Base-by-base conservation (phyloP, 2,888 invertebrate species). In the Nomada ferruginata region DNA sequence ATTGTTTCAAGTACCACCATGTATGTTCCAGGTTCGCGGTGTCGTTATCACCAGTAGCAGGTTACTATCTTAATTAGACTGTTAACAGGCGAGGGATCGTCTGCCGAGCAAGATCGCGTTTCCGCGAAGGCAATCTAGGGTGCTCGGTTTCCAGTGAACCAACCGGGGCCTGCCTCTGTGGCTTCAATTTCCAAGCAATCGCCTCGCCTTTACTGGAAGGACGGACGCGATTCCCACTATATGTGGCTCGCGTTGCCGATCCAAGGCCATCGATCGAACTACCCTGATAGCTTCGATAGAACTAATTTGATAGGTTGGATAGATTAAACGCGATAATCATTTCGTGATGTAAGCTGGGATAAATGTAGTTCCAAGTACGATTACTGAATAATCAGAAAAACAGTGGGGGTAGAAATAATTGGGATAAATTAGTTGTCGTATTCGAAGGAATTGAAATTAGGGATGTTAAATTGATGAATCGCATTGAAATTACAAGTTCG, bases 21-120 rank as follows among this genome's bases (percentile, higher is more conserved):
- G 4, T 29, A 13, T 20, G 59, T 18, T 65, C 65, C 74, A 63
- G 64, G 64, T 50, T 60, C 44, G 47, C 61, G 53, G 59, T 52
- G 66, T 44, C 68, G 68, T 82, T 82, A 82, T 82, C 76, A 26
- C 63, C 53, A 59, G 82, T 69, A 72, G 72, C 63, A 47, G 70
- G 76, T 82, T 76, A 76, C 82, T 68, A 76, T 71, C 80, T 80
- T 84, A 84, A 84, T 84, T 84, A 84, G 74, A 74, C 70, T 68
- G 71, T 77, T 81, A 84, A 82, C 81, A 59, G 66, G 36, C 76
- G 47, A 53, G 66, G 74, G 60, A 42, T 81, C 72, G 73, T 72
- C 53, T 60, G 74, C 63, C 47, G 50, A 20, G 84, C 23, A 52
- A 47, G 76, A 79, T 84, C 84, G 72, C 75, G 66, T 84, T 84